Evolutionary conservation across 2,888 invertebrate species (phyloP), one percentile per base, ranked within the genome.

Genomic region (Metopia argyrocephala): DNA sequence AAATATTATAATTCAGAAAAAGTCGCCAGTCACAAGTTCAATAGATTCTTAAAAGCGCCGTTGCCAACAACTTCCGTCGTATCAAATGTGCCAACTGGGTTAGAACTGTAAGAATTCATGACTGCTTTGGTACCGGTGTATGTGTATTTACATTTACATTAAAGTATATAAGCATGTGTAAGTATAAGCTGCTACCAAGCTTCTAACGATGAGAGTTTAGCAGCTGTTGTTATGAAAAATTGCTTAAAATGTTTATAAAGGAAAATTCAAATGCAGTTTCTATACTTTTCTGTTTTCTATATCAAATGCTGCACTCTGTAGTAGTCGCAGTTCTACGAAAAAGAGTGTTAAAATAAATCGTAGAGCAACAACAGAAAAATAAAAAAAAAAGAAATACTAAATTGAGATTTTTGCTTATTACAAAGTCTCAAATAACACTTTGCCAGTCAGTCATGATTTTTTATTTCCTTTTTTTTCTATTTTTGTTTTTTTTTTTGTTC

Each of bases 191-290:
- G 54, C 50, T 57, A 70, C 64, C 65, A 59, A 48, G 59, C 2
- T 4, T 71, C 66, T 80, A 73, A 80, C 76, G 80, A 68, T 80
- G 80, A 76, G 80, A 80, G 73, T 73, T 38, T 57, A 80, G 69
- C 80, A 80, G 80, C 76, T 80, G 80, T 73, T 80, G 28, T 73
- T 80, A 23, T 62, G 27, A 52, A 76, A 20, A 68, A 38, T 62
- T 64, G 52, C 71, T 46, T 65, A 65, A 74, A 38, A 75, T 56
- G 69, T 70, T 69, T 65, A 66, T 75, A 59, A 71, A 78, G 61
- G 57, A 46, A 75, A 75, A 79, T 70, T 75, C 59, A 79, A 75
- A 75, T 75, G 75, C 75, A 75, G 18, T 46, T 74, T n/a, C 38
- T 12, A 15, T 38, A 5, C 9, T 9, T 15, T 38, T 31, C 15